A percentile compares a stretch with the other conserved stretches of the same genome.
Evolutionary conservation across 92 coral and sea anemone species (phyloP).

Genomic region (Siderastrea siderea): DNA sequence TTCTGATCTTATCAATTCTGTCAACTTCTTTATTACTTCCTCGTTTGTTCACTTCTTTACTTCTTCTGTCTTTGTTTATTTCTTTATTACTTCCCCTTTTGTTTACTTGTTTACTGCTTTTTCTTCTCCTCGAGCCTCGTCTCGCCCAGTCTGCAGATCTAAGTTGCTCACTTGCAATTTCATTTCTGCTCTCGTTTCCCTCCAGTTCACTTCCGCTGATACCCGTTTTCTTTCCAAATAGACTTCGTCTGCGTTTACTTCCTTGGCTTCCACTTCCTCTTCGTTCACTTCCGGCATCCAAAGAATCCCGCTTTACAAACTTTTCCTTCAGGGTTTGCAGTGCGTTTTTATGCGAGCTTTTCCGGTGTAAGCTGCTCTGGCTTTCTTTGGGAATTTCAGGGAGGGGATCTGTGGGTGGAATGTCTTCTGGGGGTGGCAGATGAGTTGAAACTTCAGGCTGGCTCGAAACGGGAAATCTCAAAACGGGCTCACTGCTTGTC

Average conservation of each 20-base stretch:
- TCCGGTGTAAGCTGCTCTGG: background rate
- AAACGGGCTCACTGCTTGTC: background rate
- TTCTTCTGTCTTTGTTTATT: background rate
- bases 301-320: background rate
- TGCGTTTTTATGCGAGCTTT: background rate
- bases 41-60: too few relatives aligned
- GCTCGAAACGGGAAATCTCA: background rate
- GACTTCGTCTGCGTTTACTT: background rate
- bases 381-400: background rate
- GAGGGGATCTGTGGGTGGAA: conserved; percentile 3
- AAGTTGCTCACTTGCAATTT: background rate
- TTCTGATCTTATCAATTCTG: background rate
- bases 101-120: background rate
- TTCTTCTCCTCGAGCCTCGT: background rate
- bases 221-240: background rate
- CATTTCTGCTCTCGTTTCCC: background rate
- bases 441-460: background rate
- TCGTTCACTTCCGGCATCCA: background rate
- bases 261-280: background rate
- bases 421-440: background rate
- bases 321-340: conserved; percentile 11
- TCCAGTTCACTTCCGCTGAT: background rate
- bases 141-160: too few relatives aligned
- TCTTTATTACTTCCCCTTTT: background rate
- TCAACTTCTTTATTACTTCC: background rate